Evolutionary conservation across 2,113 vertebrate genomes (phyloP), one percentile per base, ranked within the genome.

Genomic region (Poeciliopsis turrubarensis): DNA sequence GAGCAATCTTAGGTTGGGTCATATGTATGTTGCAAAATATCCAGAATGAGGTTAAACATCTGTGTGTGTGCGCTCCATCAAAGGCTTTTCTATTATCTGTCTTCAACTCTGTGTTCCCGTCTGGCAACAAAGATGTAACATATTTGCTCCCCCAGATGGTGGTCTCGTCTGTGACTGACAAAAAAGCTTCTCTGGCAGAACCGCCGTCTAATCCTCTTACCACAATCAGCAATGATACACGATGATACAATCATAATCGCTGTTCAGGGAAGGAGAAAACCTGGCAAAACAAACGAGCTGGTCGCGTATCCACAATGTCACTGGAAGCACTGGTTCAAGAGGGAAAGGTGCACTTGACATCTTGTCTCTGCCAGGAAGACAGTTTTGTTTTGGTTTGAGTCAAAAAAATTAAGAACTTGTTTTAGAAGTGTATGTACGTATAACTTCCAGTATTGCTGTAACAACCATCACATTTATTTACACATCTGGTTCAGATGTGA

Each of bases 81-180:
- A 30, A 72, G 41, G 15, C 30, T 60, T 41, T 32, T 70, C 22
- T 57, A 25, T 57, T 57, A 57, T 22, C 51, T 57, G 51, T n/a
- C 73, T 68, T 85, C 72, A 79, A 66, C 73, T 82, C 51, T 78
- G 70, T 8, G 31, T 70, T 77, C 25, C 81, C 65, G 73, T 78
- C 83, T 89, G 84, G 87, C 87, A 89, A 32, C 70, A 68, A 78
- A 70, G 77, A 65, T 68, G 75, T 32, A 75, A 79, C 84, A 84
- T 83, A 85, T 90, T 86, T 89, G 61, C 80, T 80, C 71, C 76
- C 77, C 79, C 89, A 92, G 82, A 91, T 92, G 89, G 89, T 70
- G 41, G 74, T 65, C 61, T 79, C 15, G 51, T 82, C 73, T 78
- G 82, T 77, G 79, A 85, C 65, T 77, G 82, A 80, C 80, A 71